phyloP scores from a whole-genome alignment of 2,888 invertebrate species.

The Sarcophaga carnaria region DNA sequence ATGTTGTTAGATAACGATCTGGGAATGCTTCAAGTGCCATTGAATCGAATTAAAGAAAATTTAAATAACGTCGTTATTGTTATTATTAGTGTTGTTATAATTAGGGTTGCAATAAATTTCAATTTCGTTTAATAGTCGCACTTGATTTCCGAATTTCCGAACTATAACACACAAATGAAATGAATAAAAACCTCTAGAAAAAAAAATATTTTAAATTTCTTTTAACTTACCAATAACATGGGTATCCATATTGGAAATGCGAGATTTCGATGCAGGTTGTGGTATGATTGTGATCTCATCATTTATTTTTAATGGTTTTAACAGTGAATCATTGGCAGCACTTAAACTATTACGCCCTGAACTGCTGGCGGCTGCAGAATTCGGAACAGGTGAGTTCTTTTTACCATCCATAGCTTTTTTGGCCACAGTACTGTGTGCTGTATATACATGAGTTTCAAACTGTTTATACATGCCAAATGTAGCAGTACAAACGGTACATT shows the following conservation, averaged over 20 bases:
- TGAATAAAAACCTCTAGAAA: background rate
- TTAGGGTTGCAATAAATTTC: no score
- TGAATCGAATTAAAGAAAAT: no score
- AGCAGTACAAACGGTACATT: slow-evolving; percentile 96
- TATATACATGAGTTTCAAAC: slow-evolving; percentile 96
- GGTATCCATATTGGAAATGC: slow-evolving; percentile 81
- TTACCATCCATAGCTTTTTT: slow-evolving; percentile 90
- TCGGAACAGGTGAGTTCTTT: slow-evolving; percentile 75
- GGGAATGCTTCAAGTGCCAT: no score
- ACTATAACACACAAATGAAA: no score
- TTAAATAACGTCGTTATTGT: no score
- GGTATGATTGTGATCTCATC: slow-evolving; percentile 95
- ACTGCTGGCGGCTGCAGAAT: slow-evolving; percentile 68
- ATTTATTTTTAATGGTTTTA: slow-evolving; percentile 92
- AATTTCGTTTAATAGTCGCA: no score
- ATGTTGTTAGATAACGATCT: no score
- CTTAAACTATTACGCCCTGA: slow-evolving; percentile 78
- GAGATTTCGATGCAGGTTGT: slow-evolving; percentile 86
- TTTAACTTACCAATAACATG: slow-evolving; percentile 80
- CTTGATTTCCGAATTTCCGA: no score
- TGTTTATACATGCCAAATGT: slow-evolving; percentile 98
- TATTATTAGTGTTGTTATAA: no score
- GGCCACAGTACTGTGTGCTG: slow-evolving; percentile 94
- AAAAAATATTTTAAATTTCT: background rate
- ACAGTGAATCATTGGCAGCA: slow-evolving; percentile 84